A percentile compares a stretch with the other conserved stretches of the same genome.
These are phyloP conservation scores for Pyrgus malvae DNA, from an alignment of 2,888 invertebrate species.

Conservation along the genomic window DNA sequence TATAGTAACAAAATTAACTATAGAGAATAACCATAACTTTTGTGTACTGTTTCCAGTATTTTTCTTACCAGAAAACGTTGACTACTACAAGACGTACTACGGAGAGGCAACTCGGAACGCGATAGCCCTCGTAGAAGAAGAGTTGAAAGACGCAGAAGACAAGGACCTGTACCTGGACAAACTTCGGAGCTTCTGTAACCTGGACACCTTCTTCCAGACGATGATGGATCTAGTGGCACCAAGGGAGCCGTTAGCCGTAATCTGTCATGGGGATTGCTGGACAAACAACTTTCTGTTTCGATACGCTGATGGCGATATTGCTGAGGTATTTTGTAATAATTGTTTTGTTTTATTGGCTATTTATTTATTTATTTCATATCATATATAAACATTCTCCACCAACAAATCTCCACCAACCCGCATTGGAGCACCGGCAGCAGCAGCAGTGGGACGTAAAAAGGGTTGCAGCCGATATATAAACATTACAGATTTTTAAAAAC, in stretches of 20 bases:
- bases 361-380: too few relatives aligned
- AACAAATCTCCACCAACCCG: too few relatives aligned
- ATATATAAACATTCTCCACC: too few relatives aligned
- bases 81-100: slow-evolving; percentile 87
- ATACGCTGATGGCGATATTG: slow-evolving; percentile 77
- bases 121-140: slow-evolving; percentile 83
- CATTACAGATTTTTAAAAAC: too few relatives aligned
- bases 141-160: slow-evolving; percentile 57
- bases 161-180: slow-evolving; percentile 81
- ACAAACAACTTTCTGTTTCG: slow-evolving; percentile 87
- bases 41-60: slow-evolving; percentile 62
- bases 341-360: neutral
- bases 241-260: slow-evolving; percentile 84
- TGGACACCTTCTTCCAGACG: slow-evolving; percentile 84
- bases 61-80: slow-evolving; percentile 84
- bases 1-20: neutral
- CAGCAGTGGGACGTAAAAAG: too few relatives aligned
- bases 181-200: slow-evolving; percentile 82
- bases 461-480: too few relatives aligned
- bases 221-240: slow-evolving; percentile 85
- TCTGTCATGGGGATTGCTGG: slow-evolving; percentile 90
- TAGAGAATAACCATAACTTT: neutral
- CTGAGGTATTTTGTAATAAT: slow-evolving; percentile 79
- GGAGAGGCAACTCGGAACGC: slow-evolving; percentile 84
- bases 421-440: too few relatives aligned